phyloP scores from a whole-genome alignment of 1,140 invertebrate species.

The Gryllus bimaculatus region DNA sequence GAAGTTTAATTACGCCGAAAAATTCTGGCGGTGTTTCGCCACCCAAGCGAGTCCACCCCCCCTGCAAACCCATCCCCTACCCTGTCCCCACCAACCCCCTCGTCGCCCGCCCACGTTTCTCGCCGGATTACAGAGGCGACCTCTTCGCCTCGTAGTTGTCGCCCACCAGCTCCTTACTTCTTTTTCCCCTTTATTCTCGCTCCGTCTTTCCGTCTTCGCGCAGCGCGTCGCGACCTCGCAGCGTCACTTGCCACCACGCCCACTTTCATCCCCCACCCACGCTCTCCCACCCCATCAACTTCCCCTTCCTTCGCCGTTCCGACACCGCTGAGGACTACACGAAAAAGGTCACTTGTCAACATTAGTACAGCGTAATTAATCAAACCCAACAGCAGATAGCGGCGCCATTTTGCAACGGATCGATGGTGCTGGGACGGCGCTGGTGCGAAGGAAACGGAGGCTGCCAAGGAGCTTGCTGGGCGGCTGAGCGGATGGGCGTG shows the following conservation, averaged over 20 bases:
- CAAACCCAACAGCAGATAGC: neutral
- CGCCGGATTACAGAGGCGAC: too few relatives aligned
- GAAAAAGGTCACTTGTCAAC: constrained; percentile 4
- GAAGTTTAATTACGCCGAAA: neutral
- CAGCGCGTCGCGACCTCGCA: neutral
- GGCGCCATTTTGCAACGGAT: neutral
- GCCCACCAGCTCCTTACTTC: too few relatives aligned
- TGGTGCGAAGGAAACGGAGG: neutral
- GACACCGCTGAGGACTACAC: neutral
- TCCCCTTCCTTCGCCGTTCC: neutral
- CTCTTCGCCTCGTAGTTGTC: too few relatives aligned
- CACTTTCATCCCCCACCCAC: too few relatives aligned
- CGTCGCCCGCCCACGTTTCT: too few relatives aligned
- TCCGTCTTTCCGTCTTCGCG: neutral
- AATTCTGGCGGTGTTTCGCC: neutral
- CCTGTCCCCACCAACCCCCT: neutral
- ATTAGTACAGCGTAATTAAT: constrained; percentile 1
- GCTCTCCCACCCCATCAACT: neutral
- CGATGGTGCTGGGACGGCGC: neutral
- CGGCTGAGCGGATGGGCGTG: too few relatives aligned
- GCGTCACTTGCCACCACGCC: neutral
- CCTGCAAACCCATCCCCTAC: neutral
- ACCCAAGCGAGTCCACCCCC: neutral
- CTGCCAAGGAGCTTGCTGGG: neutral
- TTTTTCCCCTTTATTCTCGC: too few relatives aligned